Evolutionary conservation across 2,797 vertebrate genomes (phyloP), one percentile per base, ranked within the genome.

Genomic region (Rhodeus uyekii): DNA sequence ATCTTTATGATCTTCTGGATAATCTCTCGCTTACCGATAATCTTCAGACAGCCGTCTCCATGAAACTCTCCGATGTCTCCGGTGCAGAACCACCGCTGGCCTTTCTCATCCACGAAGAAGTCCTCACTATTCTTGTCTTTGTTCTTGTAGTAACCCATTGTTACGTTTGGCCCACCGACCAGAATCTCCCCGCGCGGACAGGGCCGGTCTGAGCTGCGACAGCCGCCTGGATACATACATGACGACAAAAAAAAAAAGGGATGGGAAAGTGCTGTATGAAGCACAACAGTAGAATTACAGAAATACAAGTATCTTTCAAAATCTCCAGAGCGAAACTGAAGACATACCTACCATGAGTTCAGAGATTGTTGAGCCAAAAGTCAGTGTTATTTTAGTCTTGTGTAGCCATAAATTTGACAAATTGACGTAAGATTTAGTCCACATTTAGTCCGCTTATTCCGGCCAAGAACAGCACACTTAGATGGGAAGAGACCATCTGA

Each of bases 11-110:
- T n/a, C 5, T 44, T 76, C 74, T 60, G 38, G 34, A 39, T 39
- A 58, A 48, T 72, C 16, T 60, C 18, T 60, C 13, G 27, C 72
- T 80, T 63, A 99, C 98, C 98, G 42, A 98, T 98, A 71, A 99
- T 97, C 92, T 98, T 96, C 64, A 99, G 93, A 90, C 97, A 97
- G 1, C 98, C 97, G 18, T 99, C 97, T 46, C 93, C 85, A 13
- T 98, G 96, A 86, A 98, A 93, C 88, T 99, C 97, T 8, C 97
- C 98, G 18, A 99, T 96, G 88, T 99, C 98, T 75, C 98, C 97
- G 0, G 98, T 99, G 78, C 94, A 97, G 85, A 99, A 97, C 98
- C 98, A 99, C 18, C 96, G 93, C 92, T 98, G 96, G 29, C 96
- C 95, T 5, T 92, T 95, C 79, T 95, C 92, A 81, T 98, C 98